Conservation (phyloP, 2,797 vertebrate species). For the Gadopsis bispinosus region DNA sequence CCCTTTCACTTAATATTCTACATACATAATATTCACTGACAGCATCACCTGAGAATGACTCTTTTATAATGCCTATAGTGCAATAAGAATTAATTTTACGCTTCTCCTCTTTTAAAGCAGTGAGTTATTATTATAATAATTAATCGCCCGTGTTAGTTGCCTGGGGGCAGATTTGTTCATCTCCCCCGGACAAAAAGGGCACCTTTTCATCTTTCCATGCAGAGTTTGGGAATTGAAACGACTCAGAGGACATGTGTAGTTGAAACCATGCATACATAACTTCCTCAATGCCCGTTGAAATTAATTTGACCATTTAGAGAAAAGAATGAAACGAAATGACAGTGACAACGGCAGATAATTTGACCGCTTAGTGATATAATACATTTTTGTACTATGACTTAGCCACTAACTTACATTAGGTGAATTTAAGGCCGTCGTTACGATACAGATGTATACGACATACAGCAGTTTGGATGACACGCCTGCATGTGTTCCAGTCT, state of each 20-base stretch:
- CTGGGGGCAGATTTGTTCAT: conserved; percentile 32
- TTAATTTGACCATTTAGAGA: conserved; percentile 7
- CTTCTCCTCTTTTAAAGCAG: conserved; percentile 23
- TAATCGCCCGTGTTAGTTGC: conserved; percentile 32
- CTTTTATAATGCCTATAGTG: conserved; percentile 7
- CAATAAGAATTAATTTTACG: conserved; percentile 32
- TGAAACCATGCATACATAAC: neutral
- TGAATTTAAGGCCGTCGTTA: neutral
- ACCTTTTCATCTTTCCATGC: conserved; percentile 19
- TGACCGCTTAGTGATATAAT: neutral
- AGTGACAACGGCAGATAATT: conserved; percentile 9
- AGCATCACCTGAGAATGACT: neutral
- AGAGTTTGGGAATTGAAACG: conserved; percentile 7
- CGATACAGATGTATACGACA: too few relatives aligned
- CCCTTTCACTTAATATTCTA: neutral
- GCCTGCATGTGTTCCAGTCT: conserved; percentile 10
- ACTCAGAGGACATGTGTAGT: neutral
- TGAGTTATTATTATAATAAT: conserved; percentile 42
- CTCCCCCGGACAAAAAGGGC: conserved; percentile 2
- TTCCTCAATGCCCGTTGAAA: neutral
- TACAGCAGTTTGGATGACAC: neutral
- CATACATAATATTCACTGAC: conserved; percentile 3
- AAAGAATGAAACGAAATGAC: neutral
- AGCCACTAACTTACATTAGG: neutral
- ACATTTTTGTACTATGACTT: neutral